Base-by-base conservation (phyloP, 2,797 vertebrate genomes). In the Adrianichthys oophorus region DNA sequence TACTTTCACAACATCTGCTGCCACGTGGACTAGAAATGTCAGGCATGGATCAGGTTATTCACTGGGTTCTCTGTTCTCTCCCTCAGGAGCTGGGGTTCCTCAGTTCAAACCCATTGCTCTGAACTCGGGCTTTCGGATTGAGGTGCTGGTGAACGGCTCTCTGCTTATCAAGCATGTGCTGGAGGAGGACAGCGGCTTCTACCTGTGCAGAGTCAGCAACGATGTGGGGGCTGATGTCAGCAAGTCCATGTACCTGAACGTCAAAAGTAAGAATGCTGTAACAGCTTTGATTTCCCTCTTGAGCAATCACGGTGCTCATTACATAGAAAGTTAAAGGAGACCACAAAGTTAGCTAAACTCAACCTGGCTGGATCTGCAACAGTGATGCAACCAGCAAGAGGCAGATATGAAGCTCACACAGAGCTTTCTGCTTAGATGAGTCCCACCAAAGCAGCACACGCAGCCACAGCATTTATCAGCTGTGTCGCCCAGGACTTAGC, bases 211-310 rank as follows among this genome's bases (percentile, higher is more conserved):
- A 90, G 97, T 98, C 93, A 98, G 97, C 96, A 99, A 99, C 82
- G 97, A 98, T 61, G 97, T 98, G 65, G 97, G 96, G 80, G 96
- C 97, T 40, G 97, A 98, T 87, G 96, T 98, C 93, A 99, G 97
- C 97, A 99, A 99, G 93, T 98, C 97, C 92, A 98, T 99, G 97
- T 98, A 96, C 91, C 96, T 99, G 91, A 98, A 96, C 62, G 97
- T 99, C 84, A 99, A 99, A 95, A 99, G 97, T 99, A 95, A 97
- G 97, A 12, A n/a, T 10, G 15, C 10, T 50, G 7, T 48, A 5
- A 26, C 2, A 48, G 15, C 15, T n/a, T 10, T 7, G 15, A 52
- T 17, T 41, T 5, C 52, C 18, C 7, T 29, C 15, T 48, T 46
- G 40, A 26, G 1, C 2, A 48, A 18, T n/a, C 15, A 21, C 17